Evolutionary conservation across 1,140 invertebrate species (phyloP).

Genomic region (Meloidogyne exigua): DNA sequence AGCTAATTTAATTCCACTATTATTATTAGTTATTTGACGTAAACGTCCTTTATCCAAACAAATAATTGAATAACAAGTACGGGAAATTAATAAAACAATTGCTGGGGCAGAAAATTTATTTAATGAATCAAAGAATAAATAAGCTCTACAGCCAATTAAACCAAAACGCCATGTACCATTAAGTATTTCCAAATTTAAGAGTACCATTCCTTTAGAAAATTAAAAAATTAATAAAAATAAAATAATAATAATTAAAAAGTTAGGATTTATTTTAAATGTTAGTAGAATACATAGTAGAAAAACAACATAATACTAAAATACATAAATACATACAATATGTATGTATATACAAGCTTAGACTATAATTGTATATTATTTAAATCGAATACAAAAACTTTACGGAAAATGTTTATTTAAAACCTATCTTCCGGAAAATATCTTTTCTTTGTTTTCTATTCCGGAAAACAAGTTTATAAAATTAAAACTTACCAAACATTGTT

Average conservation of each 20-base stretch:
- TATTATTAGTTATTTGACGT: constrained; percentile 51
- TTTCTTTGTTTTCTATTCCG: background rate
- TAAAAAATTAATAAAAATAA: background rate
- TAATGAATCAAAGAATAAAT: constrained; percentile 62
- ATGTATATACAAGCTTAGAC: no score
- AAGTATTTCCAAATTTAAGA: constrained; percentile 56
- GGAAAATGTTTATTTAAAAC: no score
- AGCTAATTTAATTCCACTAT: constrained; percentile 45
- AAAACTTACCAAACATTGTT: constrained; percentile 57
- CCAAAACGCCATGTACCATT: constrained; percentile 57
- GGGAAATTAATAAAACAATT: constrained; percentile 53
- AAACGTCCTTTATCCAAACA: constrained; percentile 54
- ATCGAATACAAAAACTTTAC: no score
- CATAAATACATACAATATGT: no score
- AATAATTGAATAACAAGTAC: constrained; percentile 62
- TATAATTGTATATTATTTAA: no score
- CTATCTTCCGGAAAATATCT: background rate
- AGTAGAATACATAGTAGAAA: no score
- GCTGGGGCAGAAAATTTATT: constrained; percentile 48
- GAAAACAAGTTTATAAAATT: constrained; percentile 4
- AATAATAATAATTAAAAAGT: background rate
- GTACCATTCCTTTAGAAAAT: constrained; percentile 54
- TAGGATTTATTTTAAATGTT: no score
- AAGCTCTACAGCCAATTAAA: constrained; percentile 49
- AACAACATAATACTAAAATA: no score